Base-by-base conservation (phyloP, 2,797 vertebrate species). In the Buceros bicornis region DNA sequence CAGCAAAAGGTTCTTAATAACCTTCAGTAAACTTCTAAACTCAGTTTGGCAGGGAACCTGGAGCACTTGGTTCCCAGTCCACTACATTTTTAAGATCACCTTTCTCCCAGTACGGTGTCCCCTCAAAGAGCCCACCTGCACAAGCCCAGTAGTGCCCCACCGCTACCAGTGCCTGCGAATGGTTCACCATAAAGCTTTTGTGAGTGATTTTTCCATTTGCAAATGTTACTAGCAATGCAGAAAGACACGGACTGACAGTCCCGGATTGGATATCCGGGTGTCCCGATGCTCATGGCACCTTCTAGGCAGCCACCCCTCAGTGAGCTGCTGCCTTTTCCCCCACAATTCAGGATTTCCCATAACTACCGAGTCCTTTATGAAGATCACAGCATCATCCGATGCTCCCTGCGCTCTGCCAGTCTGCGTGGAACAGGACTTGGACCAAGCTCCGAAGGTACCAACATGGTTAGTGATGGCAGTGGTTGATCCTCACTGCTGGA, bases 21-120 rank as follows among this genome's bases (percentile, higher is more conserved):
- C 10, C 35, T 57, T 19, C 73, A 35, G 37, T 5, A 51, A 64
- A 71, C 6, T 13, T 51, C 15, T 10, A 33, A 83, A 65, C 14
- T n/a, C 28, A 8, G 25, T 83, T 89, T 57, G 35, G 6, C 6
- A 2, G 11, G 10, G 21, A 77, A 77, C 14, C 5, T 0, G 0
- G 33, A 83, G 31, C 11, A 33, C 33, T 42, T 9, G 16, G n/a
- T 29, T 76, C 45, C 42, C 7, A 4, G 15, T 5, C 7, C 11
- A 4, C 40, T 4, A 8, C 13, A 1, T 5, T 35, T 84, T 70
- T 18, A 51, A 40, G 69, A 65, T 19, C 37, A 48, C 14, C 13
- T 2, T 28, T 51, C 62, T 56, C 43, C 57, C 9, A 1, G 57
- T 3, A 60, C 24, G 20, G 11, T 1, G 73, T 26, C 8, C n/a